Percentiles rank a stretch among this genome's conserved stretches.
These are phyloP conservation scores for Subacronicta megacephala DNA, from an alignment of 2,888 invertebrate genomes.

Conservation along the genomic window DNA sequence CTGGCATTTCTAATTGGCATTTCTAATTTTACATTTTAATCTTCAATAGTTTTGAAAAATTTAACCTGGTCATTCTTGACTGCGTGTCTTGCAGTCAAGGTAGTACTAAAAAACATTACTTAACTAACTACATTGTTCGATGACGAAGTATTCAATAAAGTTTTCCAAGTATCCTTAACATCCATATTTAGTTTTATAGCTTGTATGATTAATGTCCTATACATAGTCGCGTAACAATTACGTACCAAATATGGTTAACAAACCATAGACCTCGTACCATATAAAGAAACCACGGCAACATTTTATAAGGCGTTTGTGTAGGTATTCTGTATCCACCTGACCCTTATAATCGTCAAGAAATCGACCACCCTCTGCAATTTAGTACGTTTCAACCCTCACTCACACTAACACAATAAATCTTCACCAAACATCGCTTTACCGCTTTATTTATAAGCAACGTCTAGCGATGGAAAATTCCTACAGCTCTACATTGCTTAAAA, in stretches of 20 bases:
- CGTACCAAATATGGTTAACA: constrained; percentile 23
- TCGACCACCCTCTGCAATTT: constrained; percentile 17
- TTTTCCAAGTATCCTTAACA: constrained; percentile 19
- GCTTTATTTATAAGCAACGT: constrained; percentile 26
- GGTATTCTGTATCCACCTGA: constrained; percentile 26
- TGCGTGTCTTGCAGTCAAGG: too few species aligned
- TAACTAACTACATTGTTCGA: too few species aligned
- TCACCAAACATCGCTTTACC: constrained; percentile 22
- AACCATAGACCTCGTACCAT: constrained; percentile 36
- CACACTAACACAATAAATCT: constrained; percentile 13
- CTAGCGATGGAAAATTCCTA: constrained; percentile 36
- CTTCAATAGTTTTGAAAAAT: too few species aligned
- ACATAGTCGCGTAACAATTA: constrained; percentile 42
- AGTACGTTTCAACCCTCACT: constrained; percentile 18
- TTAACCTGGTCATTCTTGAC: too few species aligned
- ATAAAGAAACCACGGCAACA: constrained; percentile 19
- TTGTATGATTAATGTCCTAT: constrained; percentile 37
- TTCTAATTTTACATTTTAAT: too few species aligned
- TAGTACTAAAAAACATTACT: too few species aligned
- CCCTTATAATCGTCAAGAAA: constrained; percentile 21
- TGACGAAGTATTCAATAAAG: constrained; percentile 6
- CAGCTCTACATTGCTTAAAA: constrained; percentile 45
- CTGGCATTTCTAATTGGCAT: too few species aligned
- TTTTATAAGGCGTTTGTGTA: constrained; percentile 21
- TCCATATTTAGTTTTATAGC: constrained; percentile 31